phyloP scores from a whole-genome alignment of 2,113 vertebrate species.

The Camelus bactrianus region DNA sequence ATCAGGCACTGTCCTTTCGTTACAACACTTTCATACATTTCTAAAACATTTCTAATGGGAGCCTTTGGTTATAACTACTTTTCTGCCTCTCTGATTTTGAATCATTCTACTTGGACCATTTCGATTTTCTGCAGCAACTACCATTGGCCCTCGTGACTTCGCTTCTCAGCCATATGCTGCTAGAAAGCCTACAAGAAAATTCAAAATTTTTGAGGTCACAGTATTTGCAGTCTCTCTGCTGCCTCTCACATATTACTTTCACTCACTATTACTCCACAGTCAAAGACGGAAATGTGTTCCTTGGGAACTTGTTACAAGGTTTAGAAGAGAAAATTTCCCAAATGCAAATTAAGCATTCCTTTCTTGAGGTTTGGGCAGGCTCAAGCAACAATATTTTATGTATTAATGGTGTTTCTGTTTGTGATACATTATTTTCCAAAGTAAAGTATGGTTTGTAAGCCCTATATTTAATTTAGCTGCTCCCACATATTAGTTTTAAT shows the following conservation, averaged over 20 bases:
- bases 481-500: not conserved
- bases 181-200: not conserved
- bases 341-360: conserved; percentile 6
- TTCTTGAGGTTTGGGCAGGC: not conserved
- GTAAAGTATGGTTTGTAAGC: not conserved
- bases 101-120: conserved; percentile 25
- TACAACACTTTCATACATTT: conserved; percentile 57
- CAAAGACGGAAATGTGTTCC: not conserved
- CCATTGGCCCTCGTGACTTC: conserved; percentile 16
- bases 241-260: not conserved
- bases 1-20: not conserved
- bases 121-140: not conserved
- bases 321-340: conserved; percentile 17
- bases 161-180: not conserved
- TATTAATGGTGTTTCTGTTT: not conserved
- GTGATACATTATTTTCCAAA: conserved; percentile 7
- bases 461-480: conserved; percentile 29
- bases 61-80: not conserved
- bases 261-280: not conserved
- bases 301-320: not conserved
- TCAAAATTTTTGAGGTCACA: not conserved
- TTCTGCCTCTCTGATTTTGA: not conserved
- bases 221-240: not conserved
- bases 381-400: not conserved
- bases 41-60: not conserved